Evolutionary conservation across 2,888 invertebrate genomes (phyloP).

Genomic region (Coelopa pilipes): DNA sequence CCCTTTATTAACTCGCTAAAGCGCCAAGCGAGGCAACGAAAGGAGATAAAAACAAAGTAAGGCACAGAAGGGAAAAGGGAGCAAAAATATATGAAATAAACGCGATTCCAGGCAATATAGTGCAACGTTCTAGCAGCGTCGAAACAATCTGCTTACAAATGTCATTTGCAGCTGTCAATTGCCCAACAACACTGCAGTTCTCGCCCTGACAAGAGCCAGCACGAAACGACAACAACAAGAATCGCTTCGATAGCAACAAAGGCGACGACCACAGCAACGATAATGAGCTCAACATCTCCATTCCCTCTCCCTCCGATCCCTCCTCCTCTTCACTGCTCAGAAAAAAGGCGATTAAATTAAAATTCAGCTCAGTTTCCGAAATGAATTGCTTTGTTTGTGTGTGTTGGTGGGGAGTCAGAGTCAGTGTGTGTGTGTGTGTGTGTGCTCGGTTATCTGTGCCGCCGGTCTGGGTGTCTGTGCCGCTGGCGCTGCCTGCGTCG

Average conservation of each 20-base stretch:
- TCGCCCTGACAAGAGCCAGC: neutral
- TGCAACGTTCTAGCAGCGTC: neutral
- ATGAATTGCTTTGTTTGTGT: constrained; percentile 29
- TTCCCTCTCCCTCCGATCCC: no score
- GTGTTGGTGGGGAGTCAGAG: neutral
- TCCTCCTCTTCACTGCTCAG: neutral
- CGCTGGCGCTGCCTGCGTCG: constrained; percentile 13
- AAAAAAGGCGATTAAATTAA: constrained; percentile 28
- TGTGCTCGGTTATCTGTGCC: neutral
- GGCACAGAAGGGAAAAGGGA: no score
- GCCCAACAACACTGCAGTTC: constrained; percentile 9
- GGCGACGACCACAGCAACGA: constrained; percentile 1
- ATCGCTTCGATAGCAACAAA: neutral
- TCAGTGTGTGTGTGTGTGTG: neutral
- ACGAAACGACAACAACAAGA: constrained; percentile 17
- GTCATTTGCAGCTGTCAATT: constrained; percentile 34
- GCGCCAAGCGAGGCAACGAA: no score
- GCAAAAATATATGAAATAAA: no score
- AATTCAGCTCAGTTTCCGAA: constrained; percentile 35
- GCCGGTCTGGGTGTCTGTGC: neutral
- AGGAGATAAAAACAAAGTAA: no score
- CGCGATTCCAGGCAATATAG: no score
- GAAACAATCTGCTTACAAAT: constrained; percentile 24
- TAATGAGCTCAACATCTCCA: constrained; percentile 13
- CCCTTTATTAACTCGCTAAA: no score